Base-by-base conservation (phyloP, 2,797 vertebrate species). In the Antennarius maculatus region DNA sequence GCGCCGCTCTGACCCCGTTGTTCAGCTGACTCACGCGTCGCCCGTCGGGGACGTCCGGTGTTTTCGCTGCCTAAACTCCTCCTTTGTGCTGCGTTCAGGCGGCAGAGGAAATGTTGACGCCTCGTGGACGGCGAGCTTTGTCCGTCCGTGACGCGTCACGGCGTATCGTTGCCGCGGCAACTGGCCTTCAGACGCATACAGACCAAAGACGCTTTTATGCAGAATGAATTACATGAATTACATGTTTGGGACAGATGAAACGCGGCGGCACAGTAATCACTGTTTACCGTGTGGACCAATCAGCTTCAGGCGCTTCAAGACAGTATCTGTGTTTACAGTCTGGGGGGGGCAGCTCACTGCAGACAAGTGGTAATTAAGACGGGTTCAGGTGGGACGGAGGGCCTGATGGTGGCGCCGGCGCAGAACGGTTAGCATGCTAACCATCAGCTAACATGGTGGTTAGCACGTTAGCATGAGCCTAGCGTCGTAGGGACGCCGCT, bases 281-380 rank as follows among this genome's bases (percentile, higher is more conserved):
- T 89, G 66, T 89, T 89, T 89, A 84, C 79, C 61, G 59, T 61
- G 55, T 74, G 76, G 59, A 14, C 69, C 75, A 82, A 80, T 86
- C 74, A 80, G 48, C 71, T 62, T 73, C 69, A 69, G 74, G 73
- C 51, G 66, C 70, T 39, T 71, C n/a, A 61, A 71, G 69, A 72
- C 80, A 81, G 52, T 58, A 74, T 71, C 71, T 83, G 78, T 91
- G 80, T 87, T 89, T 80, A 83, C 84, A 56, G 72, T 84, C 80
- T 81, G 80, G 74, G 48, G 48, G 89, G 76, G 82, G 68, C 52
- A 66, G 74, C 70, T 43, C 43, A 6, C 73, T 64, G 76, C 43
- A 42, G 63, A 60, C 74, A 67, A 74, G 71, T 54, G 54, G 37
- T 79, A 78, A 91, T 88, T 85, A 89, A 57, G 62, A 76, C 13